phyloP scores from a whole-genome alignment of 2,888 invertebrate genomes.

The Pocota personata region DNA sequence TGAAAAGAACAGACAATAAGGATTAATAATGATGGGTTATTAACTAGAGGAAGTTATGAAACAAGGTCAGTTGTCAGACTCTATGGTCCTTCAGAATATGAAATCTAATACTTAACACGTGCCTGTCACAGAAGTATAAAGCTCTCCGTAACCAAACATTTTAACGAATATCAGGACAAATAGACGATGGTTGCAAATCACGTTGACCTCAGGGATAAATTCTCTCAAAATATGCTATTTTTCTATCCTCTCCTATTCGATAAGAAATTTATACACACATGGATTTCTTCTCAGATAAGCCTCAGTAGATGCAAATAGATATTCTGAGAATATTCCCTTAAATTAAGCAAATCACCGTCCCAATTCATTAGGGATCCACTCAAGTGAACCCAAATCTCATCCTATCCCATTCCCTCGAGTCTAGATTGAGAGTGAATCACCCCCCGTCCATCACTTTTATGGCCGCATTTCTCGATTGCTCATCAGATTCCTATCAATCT shows the following conservation, averaged over 20 bases:
- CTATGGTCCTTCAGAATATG: background rate
- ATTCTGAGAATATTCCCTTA: background rate
- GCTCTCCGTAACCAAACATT: background rate
- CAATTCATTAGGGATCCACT: constrained; percentile 62
- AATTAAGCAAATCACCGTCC: constrained; percentile 51
- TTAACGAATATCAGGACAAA: background rate
- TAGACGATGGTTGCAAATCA: background rate
- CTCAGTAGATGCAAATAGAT: background rate
- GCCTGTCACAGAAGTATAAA: background rate
- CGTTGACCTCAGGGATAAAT: background rate
- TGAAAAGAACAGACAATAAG: background rate
- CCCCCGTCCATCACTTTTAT: constrained; percentile 19
- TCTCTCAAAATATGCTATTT: background rate
- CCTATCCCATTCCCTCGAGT: constrained; percentile 9
- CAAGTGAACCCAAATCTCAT: constrained; percentile 31
- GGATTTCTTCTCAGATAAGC: background rate
- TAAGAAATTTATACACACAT: background rate
- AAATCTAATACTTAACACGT: background rate
- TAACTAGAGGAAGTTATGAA: background rate
- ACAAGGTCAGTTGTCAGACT: background rate
- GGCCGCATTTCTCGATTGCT: constrained; percentile 25
- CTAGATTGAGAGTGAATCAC: constrained; percentile 11
- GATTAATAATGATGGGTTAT: background rate
- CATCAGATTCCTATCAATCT: constrained; percentile 62
- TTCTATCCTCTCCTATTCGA: background rate